Evolutionary conservation across 2,888 invertebrate species (phyloP).

Genomic region (Flexamia atlantica): DNA sequence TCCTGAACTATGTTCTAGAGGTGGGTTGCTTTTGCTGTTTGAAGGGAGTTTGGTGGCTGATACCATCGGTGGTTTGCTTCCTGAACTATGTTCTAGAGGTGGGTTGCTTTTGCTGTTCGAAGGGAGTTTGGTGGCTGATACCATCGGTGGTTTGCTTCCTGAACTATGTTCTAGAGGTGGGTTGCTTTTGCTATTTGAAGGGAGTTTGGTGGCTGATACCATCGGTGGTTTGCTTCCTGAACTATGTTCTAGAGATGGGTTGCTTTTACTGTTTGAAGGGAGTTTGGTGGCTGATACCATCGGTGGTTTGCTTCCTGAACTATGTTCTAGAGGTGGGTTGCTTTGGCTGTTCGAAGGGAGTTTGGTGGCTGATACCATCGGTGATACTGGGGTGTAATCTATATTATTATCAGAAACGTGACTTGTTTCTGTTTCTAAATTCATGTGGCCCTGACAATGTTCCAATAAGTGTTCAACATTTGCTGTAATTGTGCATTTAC

Average conservation of each 20-base stretch:
- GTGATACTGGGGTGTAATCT: background rate
- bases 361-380: background rate
- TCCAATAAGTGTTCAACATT: background rate
- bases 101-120: background rate
- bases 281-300: background rate
- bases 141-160: background rate
- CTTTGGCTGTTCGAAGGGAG: background rate
- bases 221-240: too few species aligned
- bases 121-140: background rate
- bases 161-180: background rate
- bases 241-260: background rate
- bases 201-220: background rate
- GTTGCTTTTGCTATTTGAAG: background rate
- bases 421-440: background rate
- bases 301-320: too few species aligned
- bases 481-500: conserved; percentile 5
- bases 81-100: background rate
- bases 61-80: background rate
- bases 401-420: background rate
- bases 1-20: too few species aligned
- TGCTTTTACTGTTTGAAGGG: background rate
- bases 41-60: too few species aligned
- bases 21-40: too few species aligned
- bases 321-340: background rate
- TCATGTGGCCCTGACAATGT: background rate